Base-by-base conservation (phyloP, 1,140 invertebrate species). In the Danaus plexippus region DNA sequence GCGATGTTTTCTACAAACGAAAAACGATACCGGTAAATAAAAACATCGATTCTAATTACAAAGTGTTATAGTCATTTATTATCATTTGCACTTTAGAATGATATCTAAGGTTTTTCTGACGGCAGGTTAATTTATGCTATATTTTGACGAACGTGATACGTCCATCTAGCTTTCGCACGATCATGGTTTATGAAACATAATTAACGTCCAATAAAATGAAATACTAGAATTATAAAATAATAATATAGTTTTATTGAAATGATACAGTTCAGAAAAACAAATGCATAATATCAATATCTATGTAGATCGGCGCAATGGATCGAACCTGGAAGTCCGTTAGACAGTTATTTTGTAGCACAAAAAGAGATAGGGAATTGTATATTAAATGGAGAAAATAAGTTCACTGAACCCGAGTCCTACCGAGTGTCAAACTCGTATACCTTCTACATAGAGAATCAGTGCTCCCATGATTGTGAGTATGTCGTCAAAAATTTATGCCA, bases 401-500 rank as follows among this genome's bases (percentile, higher is more conserved):
- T 89, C 70, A 87, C 90, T 9, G 87, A 90, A 57, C 90, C 91
- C 1, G 89, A 89, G 66, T 88, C 90, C 1, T 92, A 89, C 58
- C 75, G 90, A 32, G 89, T 90, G 0, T 90, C 90, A 7, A 90
- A 89, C 58, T 89, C 88, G 57, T 88, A 90, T 52, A 90, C 90
- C 32, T 88, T 91, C 63, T 92, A 92, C 63, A 88, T 91, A 54
- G 91, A 92, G 68, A 91, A 91, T 75, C 90, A 91, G 67, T 92
- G 91, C 64, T 67, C 85, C 10, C 86, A 87, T 71, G 85, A 88
- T 54, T 87, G 87, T 88, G 56, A 86, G 87, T 87, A 66, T 42
- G 9, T 47, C 44, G 43, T 32, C 22, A 32, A 32, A 4, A 32
- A 32, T 32, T 32, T 32, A 32, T 32, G 22, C 22, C 22, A 6